A percentile compares a stretch with the other conserved stretches of the same genome.
These are phyloP conservation scores for Rhinoptilus africanus DNA, from an alignment of 2,113 vertebrate genomes.

Conservation along the genomic window DNA sequence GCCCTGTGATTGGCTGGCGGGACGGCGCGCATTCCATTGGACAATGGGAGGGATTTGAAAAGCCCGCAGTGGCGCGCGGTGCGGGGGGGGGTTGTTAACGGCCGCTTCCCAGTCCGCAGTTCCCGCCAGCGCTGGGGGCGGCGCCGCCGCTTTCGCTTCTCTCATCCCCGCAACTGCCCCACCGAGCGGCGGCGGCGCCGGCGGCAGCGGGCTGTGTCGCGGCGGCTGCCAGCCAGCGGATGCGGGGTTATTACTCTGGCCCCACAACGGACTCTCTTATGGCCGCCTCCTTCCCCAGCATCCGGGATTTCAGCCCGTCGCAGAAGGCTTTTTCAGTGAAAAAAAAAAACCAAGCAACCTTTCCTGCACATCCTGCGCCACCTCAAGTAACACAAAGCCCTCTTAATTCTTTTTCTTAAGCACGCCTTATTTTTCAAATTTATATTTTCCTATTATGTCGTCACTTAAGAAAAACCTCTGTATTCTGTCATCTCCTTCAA, in stretches of 20 bases:
- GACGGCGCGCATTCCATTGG: neutral
- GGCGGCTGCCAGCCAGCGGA: accelerated
- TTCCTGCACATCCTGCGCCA: too few relatives aligned
- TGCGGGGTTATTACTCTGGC: accelerated
- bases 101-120: too few relatives aligned
- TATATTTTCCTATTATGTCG: accelerated
- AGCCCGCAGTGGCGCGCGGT: neutral
- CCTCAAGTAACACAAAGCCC: accelerated
- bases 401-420: neutral
- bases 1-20: neutral
- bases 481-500: accelerated
- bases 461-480: neutral
- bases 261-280: too few relatives aligned
- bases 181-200: too few relatives aligned
- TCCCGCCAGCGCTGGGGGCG: neutral
- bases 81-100: neutral
- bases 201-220: neutral
- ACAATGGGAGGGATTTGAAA: neutral
- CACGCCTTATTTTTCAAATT: accelerated
- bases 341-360: too few relatives aligned
- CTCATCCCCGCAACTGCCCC: accelerated
- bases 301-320: too few relatives aligned
- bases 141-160: accelerated
- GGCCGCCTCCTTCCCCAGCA: too few relatives aligned
- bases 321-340: neutral